Evolutionary conservation across 2,888 invertebrate genomes (phyloP), one percentile per base, ranked within the genome.

Genomic region (Leptopilina drosophilae): DNA sequence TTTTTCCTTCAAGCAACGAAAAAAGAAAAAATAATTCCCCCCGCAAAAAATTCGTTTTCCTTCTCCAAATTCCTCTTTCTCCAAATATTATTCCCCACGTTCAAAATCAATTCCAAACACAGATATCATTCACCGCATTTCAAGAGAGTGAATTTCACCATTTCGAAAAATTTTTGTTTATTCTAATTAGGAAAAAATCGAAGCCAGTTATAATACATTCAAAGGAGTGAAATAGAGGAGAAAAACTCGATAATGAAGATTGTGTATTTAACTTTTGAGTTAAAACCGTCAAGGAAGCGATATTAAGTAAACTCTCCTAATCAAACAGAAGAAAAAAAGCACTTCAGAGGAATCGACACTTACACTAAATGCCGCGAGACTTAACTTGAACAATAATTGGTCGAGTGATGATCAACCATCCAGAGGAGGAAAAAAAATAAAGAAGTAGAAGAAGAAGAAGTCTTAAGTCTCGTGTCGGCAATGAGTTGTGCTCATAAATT

Each of bases 401-500:
- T 73, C 56, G n/a, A 69, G 49, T 15, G 69, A 69, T 49, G 69
- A 69, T 69, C 53, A 53, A 33, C 73, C 73, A 73, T 53, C 33
- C n/a, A 53, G 11, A 49, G 49, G 11, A 11, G 11, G 11, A 11
- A 49, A 11, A 49, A 11, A 49, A 49, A 49, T 9, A 49, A 49
- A 49, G 11, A 49, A 49, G 11, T 11, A 11, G 12, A 49, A 49
- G 12, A 49, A 49, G 12, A 49, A 49, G 33, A 73, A 33, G 53
- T 56, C 53, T 53, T 56, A 56, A 73, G 56, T 26, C 56, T 56
- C 56, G 73, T 73, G 73, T 73, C 15, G 73, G 56, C 73, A 73
- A 56, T 73, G 73, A 56, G 49, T 56, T 73, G 73, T 56, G 73
- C 73, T 73, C 73, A 73, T 73, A 73, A 73, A 73, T 73, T 73